These are phyloP conservation scores for Zaprionus taronus DNA, from an alignment of 1,140 invertebrate genomes.

Conservation along the genomic window DNA sequence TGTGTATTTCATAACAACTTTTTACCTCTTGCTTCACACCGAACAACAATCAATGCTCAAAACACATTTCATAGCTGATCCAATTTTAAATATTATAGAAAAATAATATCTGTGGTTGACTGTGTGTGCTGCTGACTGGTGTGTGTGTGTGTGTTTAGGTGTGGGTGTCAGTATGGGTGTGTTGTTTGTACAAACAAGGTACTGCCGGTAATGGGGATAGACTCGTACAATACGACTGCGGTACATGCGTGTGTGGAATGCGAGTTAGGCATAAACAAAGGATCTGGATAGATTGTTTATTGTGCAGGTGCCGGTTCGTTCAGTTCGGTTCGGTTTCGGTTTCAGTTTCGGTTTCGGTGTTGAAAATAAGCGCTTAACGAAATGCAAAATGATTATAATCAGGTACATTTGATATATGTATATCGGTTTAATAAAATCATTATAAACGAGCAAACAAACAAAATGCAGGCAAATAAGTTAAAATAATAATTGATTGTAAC, in stretches of 20 bases:
- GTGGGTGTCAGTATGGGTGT: conserved; percentile 19
- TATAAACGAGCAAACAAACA: conserved; percentile 57
- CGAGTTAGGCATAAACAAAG: conserved; percentile 32
- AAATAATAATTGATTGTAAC: conserved; percentile 39
- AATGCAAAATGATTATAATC: conserved; percentile 83
- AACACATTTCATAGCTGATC: conserved; percentile 48
- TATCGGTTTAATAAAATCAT: conserved; percentile 67
- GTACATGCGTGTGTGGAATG: conserved; percentile 34
- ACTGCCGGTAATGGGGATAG: conserved; percentile 61
- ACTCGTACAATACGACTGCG: conserved; percentile 51
- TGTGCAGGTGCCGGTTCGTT: conserved; percentile 2
- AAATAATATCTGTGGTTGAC: conserved; percentile 55
- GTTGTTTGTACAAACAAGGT: conserved; percentile 67
- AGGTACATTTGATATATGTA: conserved; percentile 83
- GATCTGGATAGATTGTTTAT: conserved; percentile 39
- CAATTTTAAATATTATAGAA: conserved; percentile 48
- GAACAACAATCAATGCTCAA: conserved; percentile 69
- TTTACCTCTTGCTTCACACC: conserved; percentile 55
- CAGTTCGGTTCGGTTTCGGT: conserved; percentile 3
- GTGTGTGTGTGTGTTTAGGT: conserved; percentile 10
- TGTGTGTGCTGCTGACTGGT: conserved; percentile 4
- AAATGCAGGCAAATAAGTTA: conserved; percentile 68
- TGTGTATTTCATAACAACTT: conserved; percentile 62
- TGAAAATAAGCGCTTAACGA: conserved; percentile 55
- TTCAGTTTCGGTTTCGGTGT: conserved; percentile 9